Conservation (phyloP, 2,797 vertebrate species). For the Oreochromis grahami region DNA sequence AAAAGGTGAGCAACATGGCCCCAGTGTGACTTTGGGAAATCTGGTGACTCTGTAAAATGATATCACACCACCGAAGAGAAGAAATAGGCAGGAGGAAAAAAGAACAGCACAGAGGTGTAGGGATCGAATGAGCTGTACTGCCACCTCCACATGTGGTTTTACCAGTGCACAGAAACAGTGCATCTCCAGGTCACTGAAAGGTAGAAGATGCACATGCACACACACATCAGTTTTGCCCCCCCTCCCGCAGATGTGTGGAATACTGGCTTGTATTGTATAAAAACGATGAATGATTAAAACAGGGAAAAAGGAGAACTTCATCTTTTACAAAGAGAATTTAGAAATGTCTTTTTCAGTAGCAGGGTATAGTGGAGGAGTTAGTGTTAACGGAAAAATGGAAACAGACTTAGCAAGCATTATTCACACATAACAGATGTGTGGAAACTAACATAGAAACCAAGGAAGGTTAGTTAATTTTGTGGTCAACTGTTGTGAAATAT, state of each 20-base stretch:
- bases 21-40: constrained; percentile 73
- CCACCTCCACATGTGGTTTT: constrained; percentile 54
- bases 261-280: neutral
- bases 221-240: neutral
- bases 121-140: constrained; percentile 36
- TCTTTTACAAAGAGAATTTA: neutral
- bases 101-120: constrained; percentile 18
- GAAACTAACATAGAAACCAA: neutral
- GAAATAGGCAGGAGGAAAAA: neutral
- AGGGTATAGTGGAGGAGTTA: too few species aligned
- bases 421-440: neutral
- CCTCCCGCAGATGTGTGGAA: neutral
- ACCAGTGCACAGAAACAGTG: constrained; percentile 12
- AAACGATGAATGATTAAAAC: neutral
- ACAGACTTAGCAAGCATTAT: neutral
- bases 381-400: neutral
- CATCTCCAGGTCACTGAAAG: constrained; percentile 49
- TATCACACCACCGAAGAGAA: constrained; percentile 57
- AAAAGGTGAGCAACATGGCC: constrained; percentile 71
- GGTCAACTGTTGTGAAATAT: neutral
- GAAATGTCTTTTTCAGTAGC: too few species aligned
- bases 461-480: neutral
- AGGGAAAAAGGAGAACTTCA: neutral
- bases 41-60: constrained; percentile 78
- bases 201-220: constrained; percentile 17